phyloP scores from a whole-genome alignment of 2,888 invertebrate genomes.

The Ypsolopha sequella region DNA sequence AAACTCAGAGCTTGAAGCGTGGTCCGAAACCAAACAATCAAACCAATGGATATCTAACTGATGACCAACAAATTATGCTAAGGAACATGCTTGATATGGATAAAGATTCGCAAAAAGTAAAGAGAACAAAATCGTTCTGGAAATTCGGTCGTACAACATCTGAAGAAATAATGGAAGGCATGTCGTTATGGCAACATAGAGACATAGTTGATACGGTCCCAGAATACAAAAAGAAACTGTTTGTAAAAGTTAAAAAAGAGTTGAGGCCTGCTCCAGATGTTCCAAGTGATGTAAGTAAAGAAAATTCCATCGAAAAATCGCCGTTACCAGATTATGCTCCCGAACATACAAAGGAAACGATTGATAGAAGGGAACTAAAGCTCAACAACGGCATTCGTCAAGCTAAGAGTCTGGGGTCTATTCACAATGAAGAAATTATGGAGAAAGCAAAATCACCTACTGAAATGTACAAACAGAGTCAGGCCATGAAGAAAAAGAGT shows the following conservation, averaged over 20 bases:
- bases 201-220: conserved; percentile 81
- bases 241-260: conserved; percentile 56
- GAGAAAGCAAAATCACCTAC: conserved; percentile 36
- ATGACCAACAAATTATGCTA: conserved; percentile 65
- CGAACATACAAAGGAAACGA: conserved; percentile 49
- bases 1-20: conserved; percentile 61
- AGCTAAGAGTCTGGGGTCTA: conserved; percentile 59
- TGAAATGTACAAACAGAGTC: conserved; percentile 39
- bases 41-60: conserved; percentile 64
- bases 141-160: conserved; percentile 81
- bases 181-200: conserved; percentile 89
- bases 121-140: conserved; percentile 89
- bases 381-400: conserved; percentile 53
- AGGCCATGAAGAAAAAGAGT: conserved; percentile 49
- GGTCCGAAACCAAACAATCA: conserved; percentile 41
- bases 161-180: conserved; percentile 85
- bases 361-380: conserved; percentile 58
- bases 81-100: conserved; percentile 67
- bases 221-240: conserved; percentile 62
- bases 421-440: conserved; percentile 48
- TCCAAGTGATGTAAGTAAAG: conserved; percentile 38
- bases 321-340: conserved; percentile 30
- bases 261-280: conserved; percentile 52
- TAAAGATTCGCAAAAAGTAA: conserved; percentile 76
- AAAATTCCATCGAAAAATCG: conserved; percentile 33